Conservation (phyloP, 2,113 vertebrate species). For the Pseudorhombus dupliciocellatus region DNA sequence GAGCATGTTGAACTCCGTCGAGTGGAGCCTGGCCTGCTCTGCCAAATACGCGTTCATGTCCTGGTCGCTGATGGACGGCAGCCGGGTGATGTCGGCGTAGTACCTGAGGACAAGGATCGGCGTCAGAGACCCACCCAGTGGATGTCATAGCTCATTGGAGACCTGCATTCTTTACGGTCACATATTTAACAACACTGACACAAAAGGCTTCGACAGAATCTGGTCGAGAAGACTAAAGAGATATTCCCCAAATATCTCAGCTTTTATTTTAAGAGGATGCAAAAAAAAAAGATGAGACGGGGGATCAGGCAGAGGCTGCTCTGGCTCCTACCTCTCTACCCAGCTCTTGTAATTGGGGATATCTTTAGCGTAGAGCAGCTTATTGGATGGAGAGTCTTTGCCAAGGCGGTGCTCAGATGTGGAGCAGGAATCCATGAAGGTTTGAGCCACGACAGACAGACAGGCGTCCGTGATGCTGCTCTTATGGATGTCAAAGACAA, state of each 20-base stretch:
- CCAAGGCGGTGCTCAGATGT: conserved; percentile 97
- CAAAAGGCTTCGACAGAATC: conserved; percentile 29
- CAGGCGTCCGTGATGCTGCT: conserved; percentile 99
- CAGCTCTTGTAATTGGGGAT: conserved; percentile 99
- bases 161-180: conserved; percentile 3
- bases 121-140: conserved; percentile 7
- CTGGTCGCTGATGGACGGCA: conserved; percentile 97
- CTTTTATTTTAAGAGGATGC: conserved; percentile 40
- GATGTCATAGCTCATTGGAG: not conserved
- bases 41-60: conserved; percentile 99
- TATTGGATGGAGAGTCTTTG: conserved; percentile 98
- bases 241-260: conserved; percentile 37
- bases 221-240: conserved; percentile 28
- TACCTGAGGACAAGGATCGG: conserved; percentile 83
- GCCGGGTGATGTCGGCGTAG: conserved; percentile 95
- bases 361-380: conserved; percentile 98
- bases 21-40: conserved; percentile 95
- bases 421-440: conserved; percentile 99
- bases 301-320: conserved; percentile 7
- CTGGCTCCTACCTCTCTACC: conserved; percentile 91
- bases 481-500: conserved; percentile 99
- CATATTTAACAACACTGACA: conserved; percentile 14
- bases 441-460: conserved; percentile 97
- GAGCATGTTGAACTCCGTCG: conserved; percentile 96
- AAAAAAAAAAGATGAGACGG: conserved; percentile 19